Conservation (phyloP, 1,140 invertebrate genomes). For the Lordiphosa collinella region DNA sequence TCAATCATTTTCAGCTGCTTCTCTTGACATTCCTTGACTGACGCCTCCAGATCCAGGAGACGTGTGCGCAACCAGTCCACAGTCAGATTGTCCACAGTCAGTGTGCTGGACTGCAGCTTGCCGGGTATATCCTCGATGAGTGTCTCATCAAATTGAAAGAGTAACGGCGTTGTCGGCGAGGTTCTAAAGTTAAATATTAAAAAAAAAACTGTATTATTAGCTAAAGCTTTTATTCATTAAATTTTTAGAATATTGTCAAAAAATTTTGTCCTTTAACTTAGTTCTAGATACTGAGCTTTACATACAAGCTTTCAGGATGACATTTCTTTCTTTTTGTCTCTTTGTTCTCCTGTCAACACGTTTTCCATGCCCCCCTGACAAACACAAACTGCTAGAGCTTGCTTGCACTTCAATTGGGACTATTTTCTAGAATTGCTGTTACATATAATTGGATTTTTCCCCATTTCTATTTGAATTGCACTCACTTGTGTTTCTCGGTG, state of each 20-base stretch:
- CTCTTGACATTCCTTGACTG: slow-evolving; percentile 85
- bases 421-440: no score
- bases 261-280: no score
- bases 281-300: no score
- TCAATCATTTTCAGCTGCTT: slow-evolving; percentile 81
- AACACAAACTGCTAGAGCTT: no score
- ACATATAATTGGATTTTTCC: no score
- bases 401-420: neutral
- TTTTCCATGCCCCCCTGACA: no score
- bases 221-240: no score
- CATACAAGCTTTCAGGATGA: no score
- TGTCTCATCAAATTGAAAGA: slow-evolving; percentile 91
- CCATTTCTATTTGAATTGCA: neutral
- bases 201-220: no score
- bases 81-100: slow-evolving; percentile 95
- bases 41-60: slow-evolving; percentile 87
- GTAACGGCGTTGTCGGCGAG: slow-evolving; percentile 85
- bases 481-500: slow-evolving; percentile 89
- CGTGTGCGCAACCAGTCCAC: slow-evolving; percentile 91
- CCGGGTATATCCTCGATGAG: slow-evolving; percentile 91
- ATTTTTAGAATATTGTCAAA: no score
- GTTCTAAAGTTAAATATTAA: slow-evolving; percentile 81
- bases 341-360: no score
- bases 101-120: slow-evolving; percentile 88
- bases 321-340: no score